A percentile compares a stretch with the other conserved stretches of the same genome.
Conservation (phyloP, 2,797 vertebrate genomes). For the Rhabdomys pumilio region DNA sequence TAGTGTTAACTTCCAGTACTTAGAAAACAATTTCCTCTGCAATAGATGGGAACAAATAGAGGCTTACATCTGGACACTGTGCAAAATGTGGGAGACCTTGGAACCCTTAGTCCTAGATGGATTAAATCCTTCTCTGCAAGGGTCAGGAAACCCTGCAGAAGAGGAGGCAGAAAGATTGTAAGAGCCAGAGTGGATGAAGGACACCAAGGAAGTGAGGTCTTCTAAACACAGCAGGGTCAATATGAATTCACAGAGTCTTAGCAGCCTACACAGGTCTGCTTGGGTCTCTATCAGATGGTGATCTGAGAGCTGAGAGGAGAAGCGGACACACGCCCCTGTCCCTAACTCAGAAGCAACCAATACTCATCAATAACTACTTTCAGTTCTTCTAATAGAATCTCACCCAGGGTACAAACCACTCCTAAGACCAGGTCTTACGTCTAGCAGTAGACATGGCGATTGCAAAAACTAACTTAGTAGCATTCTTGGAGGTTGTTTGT, state of each 20-base stretch:
- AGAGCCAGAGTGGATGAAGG: no score
- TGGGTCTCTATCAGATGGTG: not conserved
- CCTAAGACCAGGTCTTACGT: not conserved
- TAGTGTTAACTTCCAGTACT: not conserved
- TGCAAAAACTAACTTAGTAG: not conserved
- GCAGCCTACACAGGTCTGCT: not conserved
- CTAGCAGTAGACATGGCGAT: not conserved
- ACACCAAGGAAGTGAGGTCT: not conserved
- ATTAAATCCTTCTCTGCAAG: not conserved
- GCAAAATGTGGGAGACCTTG: not conserved
- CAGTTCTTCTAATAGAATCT: not conserved
- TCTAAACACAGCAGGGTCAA: not conserved
- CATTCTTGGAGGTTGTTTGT: not conserved
- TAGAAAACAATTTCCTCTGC: not conserved
- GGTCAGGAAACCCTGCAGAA: not conserved
- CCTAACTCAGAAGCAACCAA: not conserved
- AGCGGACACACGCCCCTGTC: not conserved
- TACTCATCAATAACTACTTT: no score
- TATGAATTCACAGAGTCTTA: not conserved
- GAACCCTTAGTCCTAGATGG: no score
- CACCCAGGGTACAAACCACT: not conserved
- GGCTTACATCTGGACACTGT: not conserved
- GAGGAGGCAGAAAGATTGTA: not conserved
- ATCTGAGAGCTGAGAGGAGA: not conserved
- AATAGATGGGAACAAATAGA: not conserved